Conservation (phyloP, 2,797 vertebrate genomes). For the Miichthys miiuy region DNA sequence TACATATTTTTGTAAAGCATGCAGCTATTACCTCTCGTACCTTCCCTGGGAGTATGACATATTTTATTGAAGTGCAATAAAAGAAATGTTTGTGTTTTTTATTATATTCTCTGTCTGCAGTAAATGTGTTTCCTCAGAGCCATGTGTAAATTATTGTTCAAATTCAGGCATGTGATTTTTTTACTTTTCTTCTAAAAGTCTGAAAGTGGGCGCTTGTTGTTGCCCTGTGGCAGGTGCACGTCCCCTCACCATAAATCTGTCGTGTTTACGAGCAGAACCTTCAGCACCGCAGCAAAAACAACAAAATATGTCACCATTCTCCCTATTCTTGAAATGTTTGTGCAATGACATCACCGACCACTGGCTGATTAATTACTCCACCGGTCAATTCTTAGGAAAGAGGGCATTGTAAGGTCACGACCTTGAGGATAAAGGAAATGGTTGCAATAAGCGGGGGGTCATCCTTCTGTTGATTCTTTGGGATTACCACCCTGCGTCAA, state of each 20-base stretch:
- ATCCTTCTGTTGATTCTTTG: slow-evolving; percentile 76
- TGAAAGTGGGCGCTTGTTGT: background rate
- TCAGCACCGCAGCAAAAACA: slow-evolving; percentile 66
- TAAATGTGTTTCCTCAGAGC: slow-evolving; percentile 14
- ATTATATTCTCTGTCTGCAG: slow-evolving; percentile 29
- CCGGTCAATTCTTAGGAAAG: slow-evolving; percentile 73
- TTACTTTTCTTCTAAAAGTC: slow-evolving; percentile 1
- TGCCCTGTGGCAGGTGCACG: slow-evolving; percentile 67
- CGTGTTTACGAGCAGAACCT: slow-evolving; percentile 57
- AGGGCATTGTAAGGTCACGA: slow-evolving; percentile 77
- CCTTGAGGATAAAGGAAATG: slow-evolving; percentile 81
- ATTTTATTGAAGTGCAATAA: slow-evolving; percentile 26
- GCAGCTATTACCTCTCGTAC: background rate
- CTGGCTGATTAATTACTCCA: slow-evolving; percentile 72
- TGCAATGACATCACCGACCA: slow-evolving; percentile 75
- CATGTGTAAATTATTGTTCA: background rate
- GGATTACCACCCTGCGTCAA: slow-evolving; percentile 71
- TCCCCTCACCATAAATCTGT: slow-evolving; percentile 66
- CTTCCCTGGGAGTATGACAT: slow-evolving; percentile 4
- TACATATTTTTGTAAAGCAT: slow-evolving; percentile 33
- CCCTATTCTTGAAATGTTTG: slow-evolving; percentile 73
- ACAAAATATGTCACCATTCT: slow-evolving; percentile 61
- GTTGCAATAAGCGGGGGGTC: slow-evolving; percentile 77
- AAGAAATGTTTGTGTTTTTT: slow-evolving; percentile 29
- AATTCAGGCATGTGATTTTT: slow-evolving; percentile 7